Conservation (phyloP, 2,888 invertebrate species). For the Acanthacorydalis orientalis region DNA sequence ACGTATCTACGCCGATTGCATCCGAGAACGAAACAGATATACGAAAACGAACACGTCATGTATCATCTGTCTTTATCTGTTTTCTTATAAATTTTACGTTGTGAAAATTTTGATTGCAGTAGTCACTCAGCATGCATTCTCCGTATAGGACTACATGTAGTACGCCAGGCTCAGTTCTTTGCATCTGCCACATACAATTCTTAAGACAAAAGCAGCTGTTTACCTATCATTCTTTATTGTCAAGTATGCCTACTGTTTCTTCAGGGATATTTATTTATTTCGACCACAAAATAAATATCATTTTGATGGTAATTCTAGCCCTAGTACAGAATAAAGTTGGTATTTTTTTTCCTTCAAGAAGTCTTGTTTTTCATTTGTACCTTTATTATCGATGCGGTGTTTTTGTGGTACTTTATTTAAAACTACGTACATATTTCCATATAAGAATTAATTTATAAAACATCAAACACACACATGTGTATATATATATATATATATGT, state of each 20-base stretch:
- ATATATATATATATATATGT: not conserved
- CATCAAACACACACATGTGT: not conserved
- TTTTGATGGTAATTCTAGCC: not conserved
- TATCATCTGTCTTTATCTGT: no score
- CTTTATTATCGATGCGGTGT: not conserved
- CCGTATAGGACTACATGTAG: no score
- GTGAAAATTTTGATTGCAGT: no score
- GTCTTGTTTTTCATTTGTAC: no score
- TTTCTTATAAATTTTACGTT: no score
- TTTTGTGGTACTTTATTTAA: not conserved
- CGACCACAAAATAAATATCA: not conserved
- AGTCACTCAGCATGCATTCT: no score
- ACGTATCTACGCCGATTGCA: no score
- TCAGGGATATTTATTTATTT: not conserved
- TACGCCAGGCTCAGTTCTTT: not conserved
- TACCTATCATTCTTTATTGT: constrained; percentile 7
- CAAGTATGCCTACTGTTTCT: constrained; percentile 1
- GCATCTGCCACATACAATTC: constrained; percentile 1
- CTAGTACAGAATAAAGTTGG: no score
- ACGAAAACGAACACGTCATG: no score
- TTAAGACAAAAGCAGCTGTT: constrained; percentile 8
- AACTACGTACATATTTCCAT: no score
- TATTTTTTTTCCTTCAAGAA: no score
- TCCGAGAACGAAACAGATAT: no score
- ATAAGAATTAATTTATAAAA: not conserved